Conservation (phyloP, 2,113 vertebrate genomes). For the Miniopterus natalensis region DNA sequence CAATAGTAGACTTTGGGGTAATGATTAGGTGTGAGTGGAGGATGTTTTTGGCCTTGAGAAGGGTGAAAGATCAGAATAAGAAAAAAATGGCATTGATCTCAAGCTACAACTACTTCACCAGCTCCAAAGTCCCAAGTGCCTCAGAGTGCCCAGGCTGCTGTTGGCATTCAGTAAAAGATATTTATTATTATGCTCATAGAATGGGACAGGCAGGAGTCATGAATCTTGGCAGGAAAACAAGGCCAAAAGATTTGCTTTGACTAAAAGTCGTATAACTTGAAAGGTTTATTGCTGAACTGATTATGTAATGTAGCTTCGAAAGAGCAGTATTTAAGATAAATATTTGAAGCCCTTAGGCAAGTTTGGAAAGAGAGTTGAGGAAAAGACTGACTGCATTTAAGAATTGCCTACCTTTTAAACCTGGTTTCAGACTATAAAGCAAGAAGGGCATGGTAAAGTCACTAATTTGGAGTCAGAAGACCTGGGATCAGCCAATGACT, state of each 20-base stretch:
- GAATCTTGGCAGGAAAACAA: conserved; percentile 78
- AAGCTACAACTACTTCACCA: conserved; percentile 30
- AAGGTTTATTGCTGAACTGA: conserved; percentile 81
- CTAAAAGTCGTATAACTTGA: conserved; percentile 81
- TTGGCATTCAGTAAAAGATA: conserved; percentile 70
- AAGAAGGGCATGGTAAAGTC: conserved; percentile 32
- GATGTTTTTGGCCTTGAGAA: conserved; percentile 35
- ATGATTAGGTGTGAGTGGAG: not conserved
- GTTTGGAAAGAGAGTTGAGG: conserved; percentile 74
- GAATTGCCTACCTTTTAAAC: conserved; percentile 71
- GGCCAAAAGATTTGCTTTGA: conserved; percentile 80
- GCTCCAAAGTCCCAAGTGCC: conserved; percentile 17
- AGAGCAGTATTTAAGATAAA: conserved; percentile 81
- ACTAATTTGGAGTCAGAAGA: conserved; percentile 55
- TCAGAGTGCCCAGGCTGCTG: conserved; percentile 56
- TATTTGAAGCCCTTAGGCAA: conserved; percentile 79
- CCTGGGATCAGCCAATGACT: conserved; percentile 22
- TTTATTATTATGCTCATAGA: conserved; percentile 75
- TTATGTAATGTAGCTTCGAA: conserved; percentile 80
- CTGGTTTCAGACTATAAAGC: conserved; percentile 51
- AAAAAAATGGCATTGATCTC: not conserved
- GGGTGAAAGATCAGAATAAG: not conserved
- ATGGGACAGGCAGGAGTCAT: conserved; percentile 81
- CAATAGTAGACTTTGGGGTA: not conserved
- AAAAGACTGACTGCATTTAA: conserved; percentile 71